Evolutionary conservation across 2,888 invertebrate species (phyloP), one percentile per base, ranked within the genome.

Genomic region (Apotomis betuletana): DNA sequence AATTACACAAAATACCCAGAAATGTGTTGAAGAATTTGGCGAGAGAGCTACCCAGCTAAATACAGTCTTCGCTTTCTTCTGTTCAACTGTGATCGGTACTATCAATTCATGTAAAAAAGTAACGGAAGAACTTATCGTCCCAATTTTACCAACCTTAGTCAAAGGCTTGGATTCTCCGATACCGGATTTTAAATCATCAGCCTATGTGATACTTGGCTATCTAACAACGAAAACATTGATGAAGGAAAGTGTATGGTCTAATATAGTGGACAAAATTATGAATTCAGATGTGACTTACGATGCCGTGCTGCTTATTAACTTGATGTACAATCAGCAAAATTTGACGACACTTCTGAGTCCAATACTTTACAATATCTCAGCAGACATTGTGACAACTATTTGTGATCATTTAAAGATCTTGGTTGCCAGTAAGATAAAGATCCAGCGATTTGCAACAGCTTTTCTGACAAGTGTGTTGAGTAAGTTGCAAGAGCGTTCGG

Each of bases 41-140:
- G 89, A 94, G 3, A 91, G 95, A 74, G 95, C 96, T 0, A 87
- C 93, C 54, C 91, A 94, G 54, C 87, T 97, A 9, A 95, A 95
- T 67, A 95, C 96, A 0, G 93, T 97, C 2, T 96, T 96, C 81
- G 96, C 96, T 8, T 98, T 98, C 87, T 97, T 96, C 83, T 96
- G 96, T 65, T 95, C 96, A 12, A 95, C 96, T 0, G 91, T 96
- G 0, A 94, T 97, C 51, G 97, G 97, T 4, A 95, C 95, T 49
- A 91, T 97, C 10, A 95, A 96, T 73, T 90, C 94, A 52, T 88
- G 92, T 0, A 83, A 92, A 57, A 84, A 87, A 69, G 82, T 96
- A 6, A 90, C 94, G 64, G 96, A 96, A 83, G 85, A 94, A 74
- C 95, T 97, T 69, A 86, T 98, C 2, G 94, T 94, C 61, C 94